phyloP scores from a whole-genome alignment of 2,113 vertebrate species.

The Melierax canorus region DNA sequence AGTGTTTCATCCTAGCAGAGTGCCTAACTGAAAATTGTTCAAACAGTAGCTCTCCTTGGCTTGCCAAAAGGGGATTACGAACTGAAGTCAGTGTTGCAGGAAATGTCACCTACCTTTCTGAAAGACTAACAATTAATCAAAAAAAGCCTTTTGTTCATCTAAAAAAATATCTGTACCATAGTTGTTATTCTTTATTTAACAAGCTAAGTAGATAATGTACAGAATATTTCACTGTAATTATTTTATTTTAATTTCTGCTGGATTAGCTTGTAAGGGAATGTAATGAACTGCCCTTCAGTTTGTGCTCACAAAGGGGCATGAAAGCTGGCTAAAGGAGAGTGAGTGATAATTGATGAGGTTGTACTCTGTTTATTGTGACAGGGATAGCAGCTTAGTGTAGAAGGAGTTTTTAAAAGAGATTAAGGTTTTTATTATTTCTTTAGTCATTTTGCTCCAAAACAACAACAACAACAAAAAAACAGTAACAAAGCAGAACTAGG shows the following conservation, averaged over 20 bases:
- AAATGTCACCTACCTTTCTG: slow-evolving; percentile 56
- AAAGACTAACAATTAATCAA: slow-evolving; percentile 51
- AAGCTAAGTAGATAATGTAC: neutral
- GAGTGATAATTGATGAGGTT: neutral
- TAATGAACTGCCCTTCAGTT: neutral
- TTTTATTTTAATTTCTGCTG: neutral
- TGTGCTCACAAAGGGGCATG: neutral
- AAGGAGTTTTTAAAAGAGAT: neutral
- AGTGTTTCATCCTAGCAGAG: slow-evolving; percentile 9
- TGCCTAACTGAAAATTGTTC: slow-evolving; percentile 34
- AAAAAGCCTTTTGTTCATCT: neutral
- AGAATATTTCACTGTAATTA: neutral
- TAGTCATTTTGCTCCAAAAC: neutral
- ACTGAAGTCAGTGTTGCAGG: slow-evolving; percentile 41
- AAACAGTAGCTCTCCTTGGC: slow-evolving; percentile 30
- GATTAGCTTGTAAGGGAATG: neutral
- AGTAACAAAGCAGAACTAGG: neutral
- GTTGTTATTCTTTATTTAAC: neutral
- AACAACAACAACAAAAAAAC: neutral
- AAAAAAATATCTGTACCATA: neutral
- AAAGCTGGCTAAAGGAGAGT: neutral
- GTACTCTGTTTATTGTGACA: neutral
- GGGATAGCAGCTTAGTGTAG: neutral
- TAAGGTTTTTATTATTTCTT: neutral
- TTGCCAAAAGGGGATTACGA: slow-evolving; percentile 42